Evolutionary conservation across 2,113 vertebrate species (phyloP).

Genomic region (Eulacestoma nigropectus): DNA sequence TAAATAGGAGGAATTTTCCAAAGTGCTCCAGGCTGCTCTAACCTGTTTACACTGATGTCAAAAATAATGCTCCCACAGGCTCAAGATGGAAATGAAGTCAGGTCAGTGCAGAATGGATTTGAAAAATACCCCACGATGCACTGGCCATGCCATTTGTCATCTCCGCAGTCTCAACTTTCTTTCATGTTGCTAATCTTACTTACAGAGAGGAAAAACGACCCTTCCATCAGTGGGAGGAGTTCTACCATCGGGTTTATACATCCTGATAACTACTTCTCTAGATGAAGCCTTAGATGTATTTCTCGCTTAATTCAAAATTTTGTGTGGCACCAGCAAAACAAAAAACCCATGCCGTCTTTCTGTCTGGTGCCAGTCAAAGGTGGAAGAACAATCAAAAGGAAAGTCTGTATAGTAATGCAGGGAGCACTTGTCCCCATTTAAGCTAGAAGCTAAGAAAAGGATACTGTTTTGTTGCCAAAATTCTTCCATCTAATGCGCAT

Average conservation of each 20-base stretch:
- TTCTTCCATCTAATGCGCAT: conserved; percentile 12
- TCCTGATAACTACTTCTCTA: neutral
- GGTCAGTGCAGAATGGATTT: neutral
- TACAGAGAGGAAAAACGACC: neutral
- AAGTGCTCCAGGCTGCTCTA: neutral
- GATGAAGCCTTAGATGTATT: neutral
- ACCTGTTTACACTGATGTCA: neutral
- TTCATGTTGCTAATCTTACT: neutral
- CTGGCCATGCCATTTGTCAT: neutral
- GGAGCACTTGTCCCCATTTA: neutral
- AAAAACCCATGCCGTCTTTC: neutral
- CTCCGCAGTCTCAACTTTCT: neutral
- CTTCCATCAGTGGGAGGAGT: neutral
- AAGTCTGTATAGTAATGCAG: neutral
- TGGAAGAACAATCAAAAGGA: neutral
- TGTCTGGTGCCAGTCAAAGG: neutral
- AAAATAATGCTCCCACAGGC: neutral
- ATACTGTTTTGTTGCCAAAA: conserved; percentile 23
- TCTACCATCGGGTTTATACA: neutral
- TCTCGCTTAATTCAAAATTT: neutral
- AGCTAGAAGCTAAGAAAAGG: conserved; percentile 36
- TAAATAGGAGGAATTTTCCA: neutral
- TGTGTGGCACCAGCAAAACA: neutral
- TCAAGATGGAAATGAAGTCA: neutral
- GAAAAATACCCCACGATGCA: neutral